These are phyloP conservation scores for Bos taurus DNA, from an alignment of 2,113 vertebrate genomes.

Conservation along the genomic window DNA sequence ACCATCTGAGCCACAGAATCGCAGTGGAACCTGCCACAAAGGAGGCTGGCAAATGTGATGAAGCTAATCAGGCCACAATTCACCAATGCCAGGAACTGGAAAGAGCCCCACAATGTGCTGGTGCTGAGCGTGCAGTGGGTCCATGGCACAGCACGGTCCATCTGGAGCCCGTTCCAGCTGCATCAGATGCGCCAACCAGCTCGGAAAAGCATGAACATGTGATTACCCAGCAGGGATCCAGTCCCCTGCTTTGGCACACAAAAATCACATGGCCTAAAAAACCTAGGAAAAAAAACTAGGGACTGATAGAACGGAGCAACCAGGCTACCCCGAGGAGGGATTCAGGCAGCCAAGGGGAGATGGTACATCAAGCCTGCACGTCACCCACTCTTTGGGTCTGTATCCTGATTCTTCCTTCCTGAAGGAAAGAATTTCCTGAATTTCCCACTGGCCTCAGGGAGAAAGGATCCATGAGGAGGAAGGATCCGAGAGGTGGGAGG, in stretches of 20 bases:
- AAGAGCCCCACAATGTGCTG: rapidly evolving
- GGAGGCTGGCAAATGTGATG: not conserved
- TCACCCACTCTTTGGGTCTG: not conserved
- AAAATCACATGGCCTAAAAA: not conserved
- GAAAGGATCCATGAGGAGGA: not conserved
- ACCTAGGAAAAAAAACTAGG: not conserved
- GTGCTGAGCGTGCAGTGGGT: rapidly evolving
- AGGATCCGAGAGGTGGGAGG: not conserved
- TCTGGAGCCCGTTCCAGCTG: not conserved
- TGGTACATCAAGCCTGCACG: rapidly evolving
- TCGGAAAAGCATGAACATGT: rapidly evolving
- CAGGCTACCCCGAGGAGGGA: not conserved
- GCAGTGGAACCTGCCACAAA: rapidly evolving
- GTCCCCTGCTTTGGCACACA: not conserved
- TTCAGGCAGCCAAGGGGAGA: not conserved
- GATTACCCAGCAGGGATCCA: not conserved
- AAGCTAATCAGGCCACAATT: not conserved
- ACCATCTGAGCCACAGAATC: not conserved
- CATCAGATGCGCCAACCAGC: rapidly evolving
- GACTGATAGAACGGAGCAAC: rapidly evolving
- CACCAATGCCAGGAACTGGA: rapidly evolving
- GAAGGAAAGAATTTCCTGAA: not conserved
- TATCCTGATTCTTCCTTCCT: not conserved
- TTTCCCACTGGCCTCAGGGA: not conserved
- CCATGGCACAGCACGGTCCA: rapidly evolving